Evolutionary conservation across 2,113 vertebrate species (phyloP).

Genomic region (Eonycteris spelaea): DNA sequence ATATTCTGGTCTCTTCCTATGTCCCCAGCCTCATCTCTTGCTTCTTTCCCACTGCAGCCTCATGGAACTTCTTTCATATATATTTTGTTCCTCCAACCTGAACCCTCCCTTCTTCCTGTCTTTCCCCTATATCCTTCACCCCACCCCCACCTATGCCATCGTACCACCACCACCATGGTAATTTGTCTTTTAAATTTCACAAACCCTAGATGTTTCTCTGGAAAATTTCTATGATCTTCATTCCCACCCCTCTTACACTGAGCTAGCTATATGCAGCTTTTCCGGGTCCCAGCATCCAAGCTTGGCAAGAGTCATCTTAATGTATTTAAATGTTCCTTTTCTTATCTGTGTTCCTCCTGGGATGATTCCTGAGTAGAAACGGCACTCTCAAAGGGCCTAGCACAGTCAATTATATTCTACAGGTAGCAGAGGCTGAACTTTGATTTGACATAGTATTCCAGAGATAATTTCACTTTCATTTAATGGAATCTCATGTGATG

Average conservation of each 20-base stretch:
- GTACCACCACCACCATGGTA: not conserved
- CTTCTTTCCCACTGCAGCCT: not conserved
- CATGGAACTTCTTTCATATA: not conserved
- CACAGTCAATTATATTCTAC: not conserved
- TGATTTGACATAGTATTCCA: not conserved
- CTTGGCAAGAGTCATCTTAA: not conserved
- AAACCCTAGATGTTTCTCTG: not conserved
- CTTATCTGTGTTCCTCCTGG: not conserved
- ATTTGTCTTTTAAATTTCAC: not conserved
- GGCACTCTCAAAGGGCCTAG: not conserved
- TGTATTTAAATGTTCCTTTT: not conserved
- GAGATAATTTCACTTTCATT: not conserved
- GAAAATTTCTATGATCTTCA: not conserved
- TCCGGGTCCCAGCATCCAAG: not conserved
- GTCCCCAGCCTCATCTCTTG: not conserved
- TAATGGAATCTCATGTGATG: not conserved
- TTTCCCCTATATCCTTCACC: not conserved
- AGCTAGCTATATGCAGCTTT: not conserved
- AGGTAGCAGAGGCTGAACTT: not conserved
- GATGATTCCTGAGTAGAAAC: not conserved
- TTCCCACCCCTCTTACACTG: not conserved
- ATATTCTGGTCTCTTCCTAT: not conserved
- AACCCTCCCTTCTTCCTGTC: not conserved
- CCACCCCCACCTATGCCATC: rapidly evolving
- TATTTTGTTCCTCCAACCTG: not conserved